phyloP scores from a whole-genome alignment of 2,113 vertebrate genomes.

The Cephalopterus ornatus region DNA sequence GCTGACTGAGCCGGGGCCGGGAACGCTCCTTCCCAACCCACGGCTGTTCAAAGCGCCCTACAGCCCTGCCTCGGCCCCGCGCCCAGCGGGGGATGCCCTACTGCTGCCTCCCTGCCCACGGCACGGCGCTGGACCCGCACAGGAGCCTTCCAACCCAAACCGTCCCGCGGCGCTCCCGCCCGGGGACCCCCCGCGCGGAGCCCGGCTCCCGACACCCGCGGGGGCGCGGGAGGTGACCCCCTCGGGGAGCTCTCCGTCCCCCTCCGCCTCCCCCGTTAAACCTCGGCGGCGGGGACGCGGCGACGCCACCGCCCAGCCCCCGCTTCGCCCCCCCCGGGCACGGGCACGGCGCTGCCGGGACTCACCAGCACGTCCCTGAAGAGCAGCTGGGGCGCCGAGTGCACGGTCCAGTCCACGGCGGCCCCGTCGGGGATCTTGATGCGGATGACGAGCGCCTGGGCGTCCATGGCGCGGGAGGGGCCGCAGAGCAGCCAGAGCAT shows the following conservation, averaged over 20 bases:
- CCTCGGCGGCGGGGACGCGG: background rate
- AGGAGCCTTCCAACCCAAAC: background rate
- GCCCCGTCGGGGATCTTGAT: constrained; percentile 89
- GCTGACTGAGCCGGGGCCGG: background rate
- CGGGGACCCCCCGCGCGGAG: no score
- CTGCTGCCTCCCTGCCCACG: background rate
- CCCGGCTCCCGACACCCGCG: background rate
- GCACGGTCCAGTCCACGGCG: constrained; percentile 94
- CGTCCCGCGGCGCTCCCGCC: background rate
- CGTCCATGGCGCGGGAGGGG: constrained; percentile 82
- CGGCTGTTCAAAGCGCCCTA: rapidly evolving
- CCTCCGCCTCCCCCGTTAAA: background rate
- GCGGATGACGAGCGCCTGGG: constrained; percentile 90
- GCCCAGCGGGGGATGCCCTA: background rate
- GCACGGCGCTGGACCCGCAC: rapidly evolving
- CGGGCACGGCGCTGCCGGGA: background rate
- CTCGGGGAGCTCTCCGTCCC: no score
- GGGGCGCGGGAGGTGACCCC: no score
- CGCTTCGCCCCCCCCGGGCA: background rate
- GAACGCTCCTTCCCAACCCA: rapidly evolving
- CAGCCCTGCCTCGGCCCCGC: rapidly evolving
- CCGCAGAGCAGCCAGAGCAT: constrained; percentile 83
- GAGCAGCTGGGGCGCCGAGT: constrained; percentile 86
- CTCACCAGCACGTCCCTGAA: constrained; percentile 96
- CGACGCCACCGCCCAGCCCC: no score